These are phyloP conservation scores for Bovichtus variegatus DNA, from an alignment of 2,797 vertebrate species.

Conservation along the genomic window DNA sequence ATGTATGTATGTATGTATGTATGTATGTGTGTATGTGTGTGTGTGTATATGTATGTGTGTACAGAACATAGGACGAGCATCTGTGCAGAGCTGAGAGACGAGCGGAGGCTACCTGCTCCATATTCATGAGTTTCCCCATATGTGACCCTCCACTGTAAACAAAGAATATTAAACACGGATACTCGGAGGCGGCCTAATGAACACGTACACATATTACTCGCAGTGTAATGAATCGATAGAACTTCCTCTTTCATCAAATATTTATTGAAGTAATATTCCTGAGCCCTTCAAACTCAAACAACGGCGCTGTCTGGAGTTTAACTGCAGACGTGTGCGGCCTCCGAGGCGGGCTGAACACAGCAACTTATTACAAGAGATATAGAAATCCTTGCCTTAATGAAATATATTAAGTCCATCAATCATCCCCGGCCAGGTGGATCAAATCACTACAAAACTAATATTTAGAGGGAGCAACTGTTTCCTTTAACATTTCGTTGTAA, in stretches of 20 bases:
- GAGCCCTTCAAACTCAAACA: constrained; percentile 63
- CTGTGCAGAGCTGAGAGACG: constrained; percentile 57
- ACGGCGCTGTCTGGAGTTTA: constrained; percentile 41
- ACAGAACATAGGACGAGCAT: constrained; percentile 58
- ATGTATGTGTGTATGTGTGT: neutral
- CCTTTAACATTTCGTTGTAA: constrained; percentile 24
- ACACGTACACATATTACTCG: constrained; percentile 74
- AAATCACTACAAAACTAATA: constrained; percentile 62
- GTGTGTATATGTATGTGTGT: constrained; percentile 27
- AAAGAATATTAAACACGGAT: constrained; percentile 84
- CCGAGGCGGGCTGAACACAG: constrained; percentile 28
- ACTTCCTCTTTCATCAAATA: constrained; percentile 84
- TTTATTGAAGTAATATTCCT: constrained; percentile 87
- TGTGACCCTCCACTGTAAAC: constrained; percentile 84
- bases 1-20: neutral
- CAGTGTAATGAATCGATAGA: constrained; percentile 83
- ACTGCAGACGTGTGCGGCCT: constrained; percentile 31
- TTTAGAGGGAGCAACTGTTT: constrained; percentile 24
- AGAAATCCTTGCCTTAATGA: constrained; percentile 66
- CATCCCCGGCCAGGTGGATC: constrained; percentile 39
- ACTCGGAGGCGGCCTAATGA: constrained; percentile 82
- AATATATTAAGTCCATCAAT: constrained; percentile 70
- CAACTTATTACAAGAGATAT: constrained; percentile 53
- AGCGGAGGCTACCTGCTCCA: constrained; percentile 73
- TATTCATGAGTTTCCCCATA: constrained; percentile 82